These are phyloP conservation scores for Sakesphorus luctuosus DNA, from an alignment of 2,113 vertebrate species.

Conservation along the genomic window DNA sequence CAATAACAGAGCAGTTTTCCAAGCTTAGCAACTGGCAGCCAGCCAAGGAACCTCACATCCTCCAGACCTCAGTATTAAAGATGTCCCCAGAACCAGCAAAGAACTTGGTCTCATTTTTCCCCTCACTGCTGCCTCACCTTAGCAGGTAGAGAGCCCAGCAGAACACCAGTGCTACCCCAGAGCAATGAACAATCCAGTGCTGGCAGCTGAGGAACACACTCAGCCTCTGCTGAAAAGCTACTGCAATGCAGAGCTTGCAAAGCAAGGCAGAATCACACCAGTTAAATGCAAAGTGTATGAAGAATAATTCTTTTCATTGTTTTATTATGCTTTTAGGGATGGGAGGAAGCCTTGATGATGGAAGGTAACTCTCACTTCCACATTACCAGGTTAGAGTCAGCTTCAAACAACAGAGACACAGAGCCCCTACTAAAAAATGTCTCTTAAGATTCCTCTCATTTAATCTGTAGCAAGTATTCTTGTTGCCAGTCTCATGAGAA, in stretches of 20 bases:
- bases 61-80: background rate
- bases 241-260: conserved; percentile 22
- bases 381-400: background rate
- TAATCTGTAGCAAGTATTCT: background rate
- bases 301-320: background rate
- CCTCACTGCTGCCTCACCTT: background rate
- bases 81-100: background rate
- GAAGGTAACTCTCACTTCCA: background rate
- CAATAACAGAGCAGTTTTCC: background rate
- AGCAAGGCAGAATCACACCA: background rate
- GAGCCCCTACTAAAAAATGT: background rate
- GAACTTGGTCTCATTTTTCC: background rate
- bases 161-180: background rate
- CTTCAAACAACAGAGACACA: background rate
- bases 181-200: background rate
- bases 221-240: background rate
- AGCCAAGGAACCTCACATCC: background rate
- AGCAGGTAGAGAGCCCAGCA: background rate
- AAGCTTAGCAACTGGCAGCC: background rate
- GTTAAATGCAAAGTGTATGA: background rate
- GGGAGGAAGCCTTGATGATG: background rate
- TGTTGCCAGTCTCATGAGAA: background rate
- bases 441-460: background rate
- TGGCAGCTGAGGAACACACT: background rate
- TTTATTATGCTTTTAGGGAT: background rate